Base-by-base conservation (phyloP, 2,113 vertebrate species). In the Forbesichthys papilliferus region DNA sequence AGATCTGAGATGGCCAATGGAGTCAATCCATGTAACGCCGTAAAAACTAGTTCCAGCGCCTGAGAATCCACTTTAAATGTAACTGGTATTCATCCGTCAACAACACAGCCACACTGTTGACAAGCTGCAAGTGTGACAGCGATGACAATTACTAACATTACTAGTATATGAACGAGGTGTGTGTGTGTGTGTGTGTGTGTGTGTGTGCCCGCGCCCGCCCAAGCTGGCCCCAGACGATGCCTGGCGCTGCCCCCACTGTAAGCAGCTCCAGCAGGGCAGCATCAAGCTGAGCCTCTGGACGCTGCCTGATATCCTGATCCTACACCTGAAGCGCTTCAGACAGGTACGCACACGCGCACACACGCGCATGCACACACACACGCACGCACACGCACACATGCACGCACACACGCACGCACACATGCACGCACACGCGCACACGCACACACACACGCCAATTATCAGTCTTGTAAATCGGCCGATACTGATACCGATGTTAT, bases 231-330 rank as follows among this genome's bases (percentile, higher is more conserved):
- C 96, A 0, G 96, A 98, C n/a, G 96, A 99, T 0, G 97, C 97
- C 0, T 99, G 97, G 96, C 92, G 95, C 48, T 99, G 97, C 85
- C 97, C 97, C 0, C 96, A 99, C 88, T 99, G 97, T 74, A 98
- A 98, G 90, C 95, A 98, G 89, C 94, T 99, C 53, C 96, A 99
- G 90, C 96, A 99, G 84, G 97, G 97, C 51, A 97, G 96, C 91
- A 96, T 99, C 82, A 98, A 97, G 7, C 86, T 99, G 69, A 97
- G 96, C 74, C 93, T 98, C 72, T 98, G 96, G 96, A 98, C 96
- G 1, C 92, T 98, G 66, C 96, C 96, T 0, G 96, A 98, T 62
- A 96, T 98, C 82, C 96, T 98, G 60, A 98, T 98, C 61, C 92
- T 99, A 33, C 97, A 99, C 83, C 92, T 99, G 60, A 99, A 99